phyloP scores from a whole-genome alignment of 1,140 invertebrate genomes.

The Limonius californicus region DNA sequence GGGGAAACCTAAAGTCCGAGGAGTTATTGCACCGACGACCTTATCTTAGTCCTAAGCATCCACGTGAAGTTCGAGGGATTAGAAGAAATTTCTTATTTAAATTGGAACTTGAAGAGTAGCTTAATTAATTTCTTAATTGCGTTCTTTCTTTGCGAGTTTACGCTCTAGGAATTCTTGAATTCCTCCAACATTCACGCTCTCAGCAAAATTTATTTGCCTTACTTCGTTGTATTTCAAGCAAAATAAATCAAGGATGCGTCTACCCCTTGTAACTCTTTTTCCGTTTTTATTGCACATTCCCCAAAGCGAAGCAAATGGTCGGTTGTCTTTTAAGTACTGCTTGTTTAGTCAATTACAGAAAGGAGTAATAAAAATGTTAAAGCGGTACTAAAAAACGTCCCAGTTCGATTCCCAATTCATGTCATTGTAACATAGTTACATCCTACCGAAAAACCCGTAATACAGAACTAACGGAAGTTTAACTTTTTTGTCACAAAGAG shows the following conservation, averaged over 20 bases:
- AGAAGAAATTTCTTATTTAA: slow-evolving; percentile 1
- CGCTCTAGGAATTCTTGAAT: background rate
- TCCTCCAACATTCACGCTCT: background rate
- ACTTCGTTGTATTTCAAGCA: background rate
- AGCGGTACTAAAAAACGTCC: too few relatives aligned
- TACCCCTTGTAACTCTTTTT: background rate
- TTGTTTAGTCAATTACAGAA: too few relatives aligned
- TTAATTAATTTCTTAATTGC: slow-evolving; percentile 14
- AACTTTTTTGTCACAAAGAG: too few relatives aligned
- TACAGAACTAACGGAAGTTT: too few relatives aligned
- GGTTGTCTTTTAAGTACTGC: too few relatives aligned
- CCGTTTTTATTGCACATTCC: background rate
- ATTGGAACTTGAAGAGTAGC: background rate
- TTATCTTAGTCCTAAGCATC: background rate
- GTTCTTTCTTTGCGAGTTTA: background rate
- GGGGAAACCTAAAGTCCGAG: too few relatives aligned
- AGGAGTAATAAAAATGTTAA: too few relatives aligned
- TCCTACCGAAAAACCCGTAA: too few relatives aligned
- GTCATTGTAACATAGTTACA: too few relatives aligned
- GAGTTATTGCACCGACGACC: too few relatives aligned
- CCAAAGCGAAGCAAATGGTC: too few relatives aligned
- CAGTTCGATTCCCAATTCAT: too few relatives aligned
- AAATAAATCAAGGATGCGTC: background rate
- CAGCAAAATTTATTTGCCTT: background rate
- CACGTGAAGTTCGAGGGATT: background rate